A percentile compares a stretch with the other conserved stretches of the same genome.
Evolutionary conservation across 2,113 vertebrate genomes (phyloP).

Genomic region (Carollia perspicillata): DNA sequence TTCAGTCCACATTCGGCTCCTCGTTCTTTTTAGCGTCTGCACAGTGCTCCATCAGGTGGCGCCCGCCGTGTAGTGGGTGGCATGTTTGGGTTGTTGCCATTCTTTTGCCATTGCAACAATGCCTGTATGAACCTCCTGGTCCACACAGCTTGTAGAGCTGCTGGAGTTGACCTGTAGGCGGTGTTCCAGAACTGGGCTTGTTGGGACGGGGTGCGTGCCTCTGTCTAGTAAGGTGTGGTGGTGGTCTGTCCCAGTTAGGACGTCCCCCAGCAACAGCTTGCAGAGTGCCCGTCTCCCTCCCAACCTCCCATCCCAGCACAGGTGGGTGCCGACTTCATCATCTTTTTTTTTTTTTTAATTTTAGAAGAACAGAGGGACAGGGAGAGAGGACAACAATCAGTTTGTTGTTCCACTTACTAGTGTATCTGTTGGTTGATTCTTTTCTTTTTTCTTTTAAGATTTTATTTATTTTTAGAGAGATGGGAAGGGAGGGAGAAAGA

Average conservation of each 20-base stretch:
- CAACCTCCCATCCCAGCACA: fast-evolving
- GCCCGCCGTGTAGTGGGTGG: fast-evolving
- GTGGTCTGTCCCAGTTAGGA: fast-evolving
- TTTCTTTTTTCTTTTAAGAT: too few species aligned
- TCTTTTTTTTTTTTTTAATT: too few species aligned
- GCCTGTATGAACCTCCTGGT: fast-evolving
- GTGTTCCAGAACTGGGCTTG: not conserved
- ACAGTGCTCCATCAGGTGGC: fast-evolving
- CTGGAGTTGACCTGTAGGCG: too few species aligned
- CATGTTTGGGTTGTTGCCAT: fast-evolving
- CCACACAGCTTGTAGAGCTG: not conserved
- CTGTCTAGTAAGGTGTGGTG: fast-evolving
- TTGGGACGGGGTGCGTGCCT: fast-evolving
- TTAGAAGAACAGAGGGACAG: too few species aligned
- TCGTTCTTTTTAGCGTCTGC: fast-evolving
- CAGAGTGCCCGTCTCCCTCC: fast-evolving
- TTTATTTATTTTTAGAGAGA: too few species aligned
- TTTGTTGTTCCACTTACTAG: too few species aligned
- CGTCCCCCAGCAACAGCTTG: not conserved
- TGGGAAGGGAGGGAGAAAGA: too few species aligned
- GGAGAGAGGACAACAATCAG: too few species aligned
- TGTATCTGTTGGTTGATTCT: too few species aligned
- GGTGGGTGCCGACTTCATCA: too few species aligned
- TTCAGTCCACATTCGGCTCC: fast-evolving
- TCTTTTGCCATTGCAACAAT: not conserved